Evolutionary conservation across 2,888 invertebrate species (phyloP), one percentile per base, ranked within the genome.

Genomic region (Leistus spinibarbis): DNA sequence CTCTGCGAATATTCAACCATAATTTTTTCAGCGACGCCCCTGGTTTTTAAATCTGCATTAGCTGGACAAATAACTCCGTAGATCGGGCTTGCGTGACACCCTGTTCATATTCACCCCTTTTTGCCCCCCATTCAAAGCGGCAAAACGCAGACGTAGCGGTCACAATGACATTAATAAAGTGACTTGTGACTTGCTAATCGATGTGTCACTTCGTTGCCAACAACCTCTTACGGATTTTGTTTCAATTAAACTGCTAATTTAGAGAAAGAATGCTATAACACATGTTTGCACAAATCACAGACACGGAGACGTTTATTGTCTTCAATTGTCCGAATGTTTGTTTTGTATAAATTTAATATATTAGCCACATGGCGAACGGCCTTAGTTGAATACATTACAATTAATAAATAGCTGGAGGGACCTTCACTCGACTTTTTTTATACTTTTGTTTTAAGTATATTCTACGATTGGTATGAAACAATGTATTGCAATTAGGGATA

Each of bases 151-250:
- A 63, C 70, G 63, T 65, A 22, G 40, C 60, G 67, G 66, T 67
- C 64, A 17, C 54, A 67, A 54, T 73, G 73, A 73, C 73, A 73
- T 73, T 73, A 73, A 73, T 73, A 73, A 73, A 73, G 60, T 73
- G 73, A 73, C 73, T 75, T 63, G 75, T 75, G 69, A 69, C 68
- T 75, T 68, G 63, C 75, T 75, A 75, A 75, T 75, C 75, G 64
- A 75, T 75, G 75, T 75, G 75, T 75, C 75, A 75, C 69, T 68
- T 69, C 54, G 40, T 75, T 22, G 19, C 69, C 54, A 63, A 75
- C 75, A 69, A 75, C 63, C 75, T 69, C 68, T 75, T 75, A 53
- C 66, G 22, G 68, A 74, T 74, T 74, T 74, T 75, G 69, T 75
- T 75, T 75, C 75, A 75, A 75, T 75, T 75, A 75, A 75, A 75